A percentile compares a stretch with the other conserved stretches of the same genome.
Evolutionary conservation across 2,888 invertebrate species (phyloP).

Genomic region (Isoperla grammatica): DNA sequence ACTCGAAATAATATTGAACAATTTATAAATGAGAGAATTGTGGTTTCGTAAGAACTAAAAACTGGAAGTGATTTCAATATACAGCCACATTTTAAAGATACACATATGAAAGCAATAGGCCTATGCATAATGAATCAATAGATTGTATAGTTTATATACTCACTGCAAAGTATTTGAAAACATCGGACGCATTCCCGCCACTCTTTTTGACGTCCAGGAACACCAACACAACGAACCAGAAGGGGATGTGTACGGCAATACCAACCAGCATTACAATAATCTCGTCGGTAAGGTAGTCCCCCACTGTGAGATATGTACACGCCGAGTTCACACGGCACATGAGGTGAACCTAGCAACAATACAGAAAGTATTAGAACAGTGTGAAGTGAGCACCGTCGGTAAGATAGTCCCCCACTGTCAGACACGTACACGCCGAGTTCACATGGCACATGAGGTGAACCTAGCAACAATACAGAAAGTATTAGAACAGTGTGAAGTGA

Average conservation of each 20-base stretch:
- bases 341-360: conserved; percentile 43
- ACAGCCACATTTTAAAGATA: no score
- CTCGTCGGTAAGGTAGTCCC: conserved; percentile 65
- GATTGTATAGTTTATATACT: conserved; percentile 33
- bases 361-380: not conserved
- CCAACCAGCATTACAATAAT: conserved; percentile 60
- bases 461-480: no score
- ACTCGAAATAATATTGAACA: no score
- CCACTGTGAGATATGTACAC: conserved; percentile 58
- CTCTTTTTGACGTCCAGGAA: conserved; percentile 63
- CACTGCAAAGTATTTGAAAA: conserved; percentile 47
- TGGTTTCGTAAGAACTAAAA: no score
- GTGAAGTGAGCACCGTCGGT: conserved; percentile 48
- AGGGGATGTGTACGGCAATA: conserved; percentile 61
- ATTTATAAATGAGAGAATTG: no score
- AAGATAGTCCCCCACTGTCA: conserved; percentile 61
- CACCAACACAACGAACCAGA: conserved; percentile 58
- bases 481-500: conserved; percentile 53
- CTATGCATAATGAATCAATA: no score
- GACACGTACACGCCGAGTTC: conserved; percentile 59
- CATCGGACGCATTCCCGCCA: conserved; percentile 53
- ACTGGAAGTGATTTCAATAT: no score
- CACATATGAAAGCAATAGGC: no score
- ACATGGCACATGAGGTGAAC: conserved; percentile 37
- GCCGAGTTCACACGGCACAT: conserved; percentile 64